phyloP scores from a whole-genome alignment of 1,140 invertebrate genomes.

The Choristoneura fumiferana region DNA sequence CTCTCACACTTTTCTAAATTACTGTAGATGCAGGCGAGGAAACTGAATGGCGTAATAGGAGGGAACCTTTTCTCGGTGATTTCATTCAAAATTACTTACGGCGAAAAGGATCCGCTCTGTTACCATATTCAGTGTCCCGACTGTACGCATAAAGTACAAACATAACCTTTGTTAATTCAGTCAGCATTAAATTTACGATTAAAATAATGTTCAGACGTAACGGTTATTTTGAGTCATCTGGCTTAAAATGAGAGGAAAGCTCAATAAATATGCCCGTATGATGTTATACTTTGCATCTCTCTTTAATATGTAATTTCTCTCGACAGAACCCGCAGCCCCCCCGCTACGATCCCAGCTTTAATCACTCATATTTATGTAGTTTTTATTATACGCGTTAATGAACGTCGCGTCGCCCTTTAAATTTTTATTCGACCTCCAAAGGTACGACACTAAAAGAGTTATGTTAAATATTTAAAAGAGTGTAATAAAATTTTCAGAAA shows the following conservation, averaged over 20 bases:
- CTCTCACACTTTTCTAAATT: not conserved
- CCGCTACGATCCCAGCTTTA: constrained; percentile 58
- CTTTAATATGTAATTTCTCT: constrained; percentile 58
- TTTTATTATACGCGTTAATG: constrained; percentile 64
- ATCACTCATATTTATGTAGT: constrained; percentile 70
- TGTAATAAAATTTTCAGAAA: constrained; percentile 36
- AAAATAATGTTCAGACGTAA: constrained; percentile 6
- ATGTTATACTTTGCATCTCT: constrained; percentile 51
- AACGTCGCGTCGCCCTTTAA: constrained; percentile 56
- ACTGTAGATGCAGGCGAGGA: not conserved
- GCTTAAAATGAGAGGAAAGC: constrained; percentile 15
- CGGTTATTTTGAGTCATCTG: constrained; percentile 12
- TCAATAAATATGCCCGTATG: constrained; percentile 27
- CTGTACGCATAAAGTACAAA: not conserved
- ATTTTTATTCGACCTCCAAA: constrained; percentile 34
- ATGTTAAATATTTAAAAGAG: constrained; percentile 41
- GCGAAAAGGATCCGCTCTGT: too few relatives aligned
- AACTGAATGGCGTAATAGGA: too few relatives aligned
- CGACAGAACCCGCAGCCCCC: constrained; percentile 42
- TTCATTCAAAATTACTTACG: too few relatives aligned
- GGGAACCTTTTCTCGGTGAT: too few relatives aligned
- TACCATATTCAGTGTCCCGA: too few relatives aligned
- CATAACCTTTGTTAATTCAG: not conserved
- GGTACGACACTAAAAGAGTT: constrained; percentile 35
- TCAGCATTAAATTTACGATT: not conserved